Conservation (phyloP, 2,797 vertebrate species). For the Onychomys torridus region DNA sequence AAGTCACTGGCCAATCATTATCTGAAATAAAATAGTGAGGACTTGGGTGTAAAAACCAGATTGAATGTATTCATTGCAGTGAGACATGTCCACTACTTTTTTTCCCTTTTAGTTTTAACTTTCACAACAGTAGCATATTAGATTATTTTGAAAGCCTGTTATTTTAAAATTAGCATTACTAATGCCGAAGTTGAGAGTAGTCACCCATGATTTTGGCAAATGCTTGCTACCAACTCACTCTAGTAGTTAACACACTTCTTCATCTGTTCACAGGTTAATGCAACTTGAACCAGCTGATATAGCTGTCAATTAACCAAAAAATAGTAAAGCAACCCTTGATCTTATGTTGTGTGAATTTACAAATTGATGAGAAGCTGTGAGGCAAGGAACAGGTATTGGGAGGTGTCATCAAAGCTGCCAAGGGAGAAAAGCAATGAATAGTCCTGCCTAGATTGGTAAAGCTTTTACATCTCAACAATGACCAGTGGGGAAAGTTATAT, state of each 20-base stretch:
- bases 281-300: neutral
- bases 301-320: too few species aligned
- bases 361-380: neutral
- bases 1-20: conserved; percentile 65
- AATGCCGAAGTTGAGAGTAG: neutral
- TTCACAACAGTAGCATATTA: neutral
- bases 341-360: neutral
- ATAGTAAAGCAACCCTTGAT: neutral
- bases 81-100: conserved; percentile 34
- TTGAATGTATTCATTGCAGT: neutral
- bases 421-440: neutral
- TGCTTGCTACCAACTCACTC: neutral
- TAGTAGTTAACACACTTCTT: neutral
- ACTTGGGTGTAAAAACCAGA: conserved; percentile 25
- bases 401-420: neutral
- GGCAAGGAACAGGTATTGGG: neutral
- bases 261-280: neutral
- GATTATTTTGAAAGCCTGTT: conserved; percentile 26
- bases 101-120: neutral
- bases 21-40: conserved; percentile 39
- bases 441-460: neutral
- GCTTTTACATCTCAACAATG: neutral
- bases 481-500: neutral
- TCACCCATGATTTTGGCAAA: neutral
- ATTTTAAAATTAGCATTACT: conserved; percentile 51